These are phyloP conservation scores for Heteronetta atricapilla DNA, from an alignment of 2,113 vertebrate species.

Conservation along the genomic window DNA sequence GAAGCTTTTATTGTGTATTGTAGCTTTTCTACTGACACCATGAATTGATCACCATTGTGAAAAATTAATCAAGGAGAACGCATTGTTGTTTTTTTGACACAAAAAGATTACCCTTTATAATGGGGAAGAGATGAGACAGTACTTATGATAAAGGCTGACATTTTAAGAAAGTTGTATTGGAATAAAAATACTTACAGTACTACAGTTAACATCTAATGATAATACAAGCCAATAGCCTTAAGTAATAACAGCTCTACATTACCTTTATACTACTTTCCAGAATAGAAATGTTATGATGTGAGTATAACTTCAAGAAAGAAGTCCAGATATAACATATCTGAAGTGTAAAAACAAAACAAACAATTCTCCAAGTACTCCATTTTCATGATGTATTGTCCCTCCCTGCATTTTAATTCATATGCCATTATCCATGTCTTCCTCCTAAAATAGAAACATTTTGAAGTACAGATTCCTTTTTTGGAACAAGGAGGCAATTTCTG, in stretches of 20 bases:
- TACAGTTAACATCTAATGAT: background rate
- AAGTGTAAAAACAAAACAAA: background rate
- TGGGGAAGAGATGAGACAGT: background rate
- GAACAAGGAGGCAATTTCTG: background rate
- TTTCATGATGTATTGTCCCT: background rate
- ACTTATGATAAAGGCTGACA: background rate
- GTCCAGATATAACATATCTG: background rate
- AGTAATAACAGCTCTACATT: background rate
- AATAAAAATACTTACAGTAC: background rate
- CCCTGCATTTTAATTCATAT: background rate
- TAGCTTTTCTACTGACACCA: conserved; percentile 1
- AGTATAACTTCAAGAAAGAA: background rate
- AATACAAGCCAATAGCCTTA: background rate
- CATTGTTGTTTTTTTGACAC: background rate
- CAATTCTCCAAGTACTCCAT: background rate
- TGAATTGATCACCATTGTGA: conserved; percentile 36
- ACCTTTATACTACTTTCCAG: background rate
- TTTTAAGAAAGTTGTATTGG: background rate
- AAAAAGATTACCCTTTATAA: background rate
- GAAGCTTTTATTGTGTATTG: conserved; percentile 26
- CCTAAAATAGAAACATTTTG: background rate
- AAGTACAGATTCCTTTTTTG: background rate
- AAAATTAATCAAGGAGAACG: conserved; percentile 44
- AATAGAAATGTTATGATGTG: background rate
- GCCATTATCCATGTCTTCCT: background rate